Evolutionary conservation across 2,113 vertebrate species (phyloP).

Genomic region (Poecile atricapillus): DNA sequence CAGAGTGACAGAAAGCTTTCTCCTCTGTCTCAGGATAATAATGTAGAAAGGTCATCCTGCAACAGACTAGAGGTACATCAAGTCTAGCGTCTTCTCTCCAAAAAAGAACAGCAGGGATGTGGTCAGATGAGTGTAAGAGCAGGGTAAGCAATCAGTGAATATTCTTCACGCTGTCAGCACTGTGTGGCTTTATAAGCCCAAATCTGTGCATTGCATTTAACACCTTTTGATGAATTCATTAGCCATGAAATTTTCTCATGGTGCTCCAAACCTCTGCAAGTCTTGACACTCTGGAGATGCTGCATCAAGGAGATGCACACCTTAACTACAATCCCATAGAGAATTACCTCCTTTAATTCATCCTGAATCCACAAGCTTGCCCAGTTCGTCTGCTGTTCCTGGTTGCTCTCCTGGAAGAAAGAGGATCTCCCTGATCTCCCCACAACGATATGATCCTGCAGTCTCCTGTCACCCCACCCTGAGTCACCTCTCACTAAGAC

Average conservation of each 20-base stretch:
- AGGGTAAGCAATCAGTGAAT: not conserved
- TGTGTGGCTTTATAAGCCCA: not conserved
- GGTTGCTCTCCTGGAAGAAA: not conserved
- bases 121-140: not conserved
- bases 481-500: rapidly evolving
- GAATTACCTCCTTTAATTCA: not conserved
- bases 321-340: not conserved
- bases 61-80: not conserved
- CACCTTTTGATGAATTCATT: not conserved
- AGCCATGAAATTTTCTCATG: not conserved
- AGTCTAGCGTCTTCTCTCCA: not conserved
- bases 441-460: not conserved
- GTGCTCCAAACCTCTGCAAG: not conserved
- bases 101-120: not conserved
- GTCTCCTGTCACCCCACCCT: not conserved
- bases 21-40: not conserved
- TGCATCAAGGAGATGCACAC: not conserved
- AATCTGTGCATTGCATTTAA: not conserved
- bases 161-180: not conserved
- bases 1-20: not conserved
- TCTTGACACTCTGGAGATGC: not conserved
- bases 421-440: not conserved
- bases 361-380: not conserved
- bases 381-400: not conserved
- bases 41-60: not conserved